Evolutionary conservation across 2,113 vertebrate genomes (phyloP).

Genomic region (Terrapene triunguis): DNA sequence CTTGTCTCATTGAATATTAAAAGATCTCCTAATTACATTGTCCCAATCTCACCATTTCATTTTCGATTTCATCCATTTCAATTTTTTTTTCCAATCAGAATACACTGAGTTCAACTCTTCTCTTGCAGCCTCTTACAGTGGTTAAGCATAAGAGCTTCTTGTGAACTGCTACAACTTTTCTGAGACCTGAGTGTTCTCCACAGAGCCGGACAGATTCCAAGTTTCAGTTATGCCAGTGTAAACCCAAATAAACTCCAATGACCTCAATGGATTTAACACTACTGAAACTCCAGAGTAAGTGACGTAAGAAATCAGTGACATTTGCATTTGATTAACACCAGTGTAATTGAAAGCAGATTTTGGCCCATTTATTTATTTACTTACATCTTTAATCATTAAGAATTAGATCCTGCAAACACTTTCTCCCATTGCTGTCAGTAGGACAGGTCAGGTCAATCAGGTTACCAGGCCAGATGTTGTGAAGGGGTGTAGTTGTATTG

Average conservation of each 20-base stretch:
- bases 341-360: constrained; percentile 53
- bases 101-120: background rate
- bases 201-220: background rate
- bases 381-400: constrained; percentile 50
- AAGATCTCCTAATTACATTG: background rate
- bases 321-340: constrained; percentile 5
- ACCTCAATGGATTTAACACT: background rate
- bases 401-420: constrained; percentile 34
- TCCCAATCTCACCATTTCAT: background rate
- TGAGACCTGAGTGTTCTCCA: background rate
- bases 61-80: background rate
- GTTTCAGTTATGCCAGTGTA: constrained; percentile 38
- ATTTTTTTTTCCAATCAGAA: constrained; percentile 19
- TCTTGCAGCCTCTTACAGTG: background rate
- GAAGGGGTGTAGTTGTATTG: background rate
- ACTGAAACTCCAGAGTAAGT: constrained; percentile 58
- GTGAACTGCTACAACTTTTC: constrained; percentile 34
- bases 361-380: constrained; percentile 58
- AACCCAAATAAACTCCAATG: constrained; percentile 46
- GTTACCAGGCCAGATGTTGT: background rate
- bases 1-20: background rate
- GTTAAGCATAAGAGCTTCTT: background rate
- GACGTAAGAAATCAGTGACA: constrained; percentile 51
- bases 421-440: background rate
- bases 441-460: background rate